phyloP scores from a whole-genome alignment of 2,113 vertebrate genomes.

The Neodontobutis hainanensis region DNA sequence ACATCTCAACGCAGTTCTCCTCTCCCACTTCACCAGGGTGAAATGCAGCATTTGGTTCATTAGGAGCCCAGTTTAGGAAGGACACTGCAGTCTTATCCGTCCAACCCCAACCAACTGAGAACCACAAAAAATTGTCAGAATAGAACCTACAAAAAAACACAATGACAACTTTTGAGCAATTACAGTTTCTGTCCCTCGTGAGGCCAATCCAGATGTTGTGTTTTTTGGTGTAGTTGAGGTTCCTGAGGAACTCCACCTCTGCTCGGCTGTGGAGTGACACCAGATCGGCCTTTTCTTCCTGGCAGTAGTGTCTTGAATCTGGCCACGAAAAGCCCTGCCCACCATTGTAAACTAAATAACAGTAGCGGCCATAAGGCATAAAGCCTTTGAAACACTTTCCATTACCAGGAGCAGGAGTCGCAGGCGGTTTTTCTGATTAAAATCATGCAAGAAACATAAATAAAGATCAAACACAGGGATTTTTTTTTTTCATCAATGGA shows the following conservation, averaged over 20 bases:
- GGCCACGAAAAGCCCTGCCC: slow-evolving; percentile 74
- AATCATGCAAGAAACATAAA: background rate
- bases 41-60: slow-evolving; percentile 71
- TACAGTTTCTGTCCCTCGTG: slow-evolving; percentile 73
- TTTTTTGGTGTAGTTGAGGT: slow-evolving; percentile 63
- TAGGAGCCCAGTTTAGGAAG: slow-evolving; percentile 78
- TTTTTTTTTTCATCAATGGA: background rate
- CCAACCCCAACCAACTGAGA: slow-evolving; percentile 79
- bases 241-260: slow-evolving; percentile 76
- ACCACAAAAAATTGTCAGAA: background rate
- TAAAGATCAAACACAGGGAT: background rate
- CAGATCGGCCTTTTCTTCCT: slow-evolving; percentile 46
- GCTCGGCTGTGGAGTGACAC: slow-evolving; percentile 77
- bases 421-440: slow-evolving; percentile 64
- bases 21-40: slow-evolving; percentile 61
- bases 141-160: background rate
- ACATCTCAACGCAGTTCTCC: slow-evolving; percentile 82
- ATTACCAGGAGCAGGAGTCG: slow-evolving; percentile 70
- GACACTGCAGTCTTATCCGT: slow-evolving; percentile 67
- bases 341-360: slow-evolving; percentile 66
- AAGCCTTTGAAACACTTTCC: slow-evolving; percentile 60
- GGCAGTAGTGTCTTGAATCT: slow-evolving; percentile 66
- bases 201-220: slow-evolving; percentile 81
- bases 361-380: slow-evolving; percentile 66
- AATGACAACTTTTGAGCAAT: slow-evolving; percentile 14